phyloP scores from a whole-genome alignment of 1,140 invertebrate genomes.

The Carposina sasakii region DNA sequence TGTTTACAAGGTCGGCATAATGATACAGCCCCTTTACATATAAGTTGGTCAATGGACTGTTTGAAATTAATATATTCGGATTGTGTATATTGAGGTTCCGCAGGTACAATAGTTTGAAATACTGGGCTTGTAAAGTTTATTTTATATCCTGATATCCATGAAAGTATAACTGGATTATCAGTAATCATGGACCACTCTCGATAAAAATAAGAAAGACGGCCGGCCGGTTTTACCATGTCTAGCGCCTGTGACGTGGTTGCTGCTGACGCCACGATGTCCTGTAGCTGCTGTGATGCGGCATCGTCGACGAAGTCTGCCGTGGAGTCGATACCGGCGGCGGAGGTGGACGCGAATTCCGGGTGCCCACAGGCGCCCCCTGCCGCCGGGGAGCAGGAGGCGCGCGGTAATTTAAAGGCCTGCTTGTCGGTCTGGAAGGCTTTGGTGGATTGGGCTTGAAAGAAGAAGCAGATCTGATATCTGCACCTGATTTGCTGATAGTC shows the following conservation, averaged over 20 bases:
- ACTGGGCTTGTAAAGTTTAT: not conserved
- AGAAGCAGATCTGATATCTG: not conserved
- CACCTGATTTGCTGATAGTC: not conserved
- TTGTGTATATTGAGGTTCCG: not conserved
- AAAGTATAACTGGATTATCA: not conserved
- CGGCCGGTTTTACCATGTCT: not conserved
- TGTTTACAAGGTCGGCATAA: slow-evolving; percentile 13
- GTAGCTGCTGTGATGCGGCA: not conserved
- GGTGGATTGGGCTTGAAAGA: not conserved
- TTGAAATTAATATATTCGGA: not conserved
- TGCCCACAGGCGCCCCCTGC: not conserved
- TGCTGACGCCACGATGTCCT: not conserved
- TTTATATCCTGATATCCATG: not conserved
- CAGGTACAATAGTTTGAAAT: not conserved
- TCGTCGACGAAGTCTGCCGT: not conserved
- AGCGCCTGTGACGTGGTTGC: not conserved
- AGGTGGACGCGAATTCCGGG: not conserved
- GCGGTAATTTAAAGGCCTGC: not conserved
- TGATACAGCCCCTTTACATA: not conserved
- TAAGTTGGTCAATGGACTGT: not conserved
- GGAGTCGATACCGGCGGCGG: not conserved
- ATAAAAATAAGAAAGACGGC: not conserved
- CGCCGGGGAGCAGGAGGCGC: too few relatives aligned
- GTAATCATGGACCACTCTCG: not conserved
- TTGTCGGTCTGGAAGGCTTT: not conserved